Base-by-base conservation (phyloP, 2,113 vertebrate species). In the Gavialis gangeticus region DNA sequence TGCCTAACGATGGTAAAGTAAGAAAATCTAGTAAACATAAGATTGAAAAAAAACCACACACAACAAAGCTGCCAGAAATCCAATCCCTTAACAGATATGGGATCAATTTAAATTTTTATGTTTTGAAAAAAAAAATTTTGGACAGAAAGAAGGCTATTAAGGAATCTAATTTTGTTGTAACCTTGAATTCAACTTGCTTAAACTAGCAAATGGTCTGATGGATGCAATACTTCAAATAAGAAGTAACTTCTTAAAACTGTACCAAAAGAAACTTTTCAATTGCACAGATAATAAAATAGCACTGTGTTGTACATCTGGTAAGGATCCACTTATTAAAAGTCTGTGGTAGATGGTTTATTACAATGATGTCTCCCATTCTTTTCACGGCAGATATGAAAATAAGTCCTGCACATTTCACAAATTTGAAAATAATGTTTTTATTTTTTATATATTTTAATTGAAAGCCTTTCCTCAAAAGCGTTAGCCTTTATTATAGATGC, bases 41-140 rank as follows among this genome's bases (percentile, higher is more conserved):
- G 1, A 1, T 76, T 84, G 60, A 87, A 58, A 82, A 69, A 82
- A 69, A n/a, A 55, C 21, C 60, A 63, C 7, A 10, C 19, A 62
- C 60, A 62, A 62, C 9, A 19, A 63, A 63, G 76, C 64, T 67
- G 66, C 67, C 59, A 91, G 85, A 75, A 91, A 89, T 92, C 5
- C 57, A 78, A 73, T 59, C 76, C 67, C 66, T 30, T 94, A 79
- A 89, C 94, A 75, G 12, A 9, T 34, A 64, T 2, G 87, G 71
- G 75, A 13, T 37, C 60, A 87, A 91, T 79, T 79, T 69, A 81
- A 90, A 91, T 76, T 4, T 34, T 27, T 17, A 63, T 37, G 60
- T 28, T 95, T 80, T 92, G 59, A 92, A 87, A 91, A 46, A 46
- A 91, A 90, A 4, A 76, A 79, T 84, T 80, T 67, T 22, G 46